phyloP scores from a whole-genome alignment of 1,140 invertebrate species.

The Saccostrea echinata region DNA sequence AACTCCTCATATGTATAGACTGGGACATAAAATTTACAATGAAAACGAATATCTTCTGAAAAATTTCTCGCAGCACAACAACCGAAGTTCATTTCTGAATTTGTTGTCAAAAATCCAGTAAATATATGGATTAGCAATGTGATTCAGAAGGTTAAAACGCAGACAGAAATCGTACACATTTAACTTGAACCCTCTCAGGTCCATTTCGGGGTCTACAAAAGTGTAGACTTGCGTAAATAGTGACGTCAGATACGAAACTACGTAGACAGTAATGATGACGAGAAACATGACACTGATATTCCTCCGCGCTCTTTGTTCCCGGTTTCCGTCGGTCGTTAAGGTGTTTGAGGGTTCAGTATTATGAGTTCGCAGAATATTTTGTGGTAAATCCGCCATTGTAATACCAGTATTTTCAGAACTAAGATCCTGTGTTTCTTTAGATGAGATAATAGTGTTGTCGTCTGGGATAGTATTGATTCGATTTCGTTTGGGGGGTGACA shows the following conservation, averaged over 20 bases:
- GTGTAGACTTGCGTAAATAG: background rate
- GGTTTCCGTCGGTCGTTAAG: background rate
- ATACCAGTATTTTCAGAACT: background rate
- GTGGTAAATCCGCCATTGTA: background rate
- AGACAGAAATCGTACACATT: background rate
- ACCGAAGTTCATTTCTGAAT: background rate
- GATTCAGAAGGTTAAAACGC: background rate
- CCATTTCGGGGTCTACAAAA: background rate
- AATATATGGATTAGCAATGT: background rate
- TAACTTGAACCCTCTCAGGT: background rate
- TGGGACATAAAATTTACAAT: background rate
- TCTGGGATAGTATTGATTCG: background rate
- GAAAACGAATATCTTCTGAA: background rate
- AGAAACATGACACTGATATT: slow-evolving; percentile 10
- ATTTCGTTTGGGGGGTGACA: background rate
- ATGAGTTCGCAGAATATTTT: background rate
- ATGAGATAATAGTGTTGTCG: background rate
- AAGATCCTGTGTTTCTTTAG: background rate
- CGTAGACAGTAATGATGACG: background rate
- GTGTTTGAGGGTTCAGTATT: background rate
- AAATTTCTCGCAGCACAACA: background rate
- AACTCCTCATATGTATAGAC: background rate
- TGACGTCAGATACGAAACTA: slow-evolving; percentile 38
- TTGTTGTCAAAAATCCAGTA: slow-evolving; percentile 4
- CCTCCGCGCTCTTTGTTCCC: background rate